Base-by-base conservation (phyloP, 2,113 vertebrate species). In the Rallus limicola region DNA sequence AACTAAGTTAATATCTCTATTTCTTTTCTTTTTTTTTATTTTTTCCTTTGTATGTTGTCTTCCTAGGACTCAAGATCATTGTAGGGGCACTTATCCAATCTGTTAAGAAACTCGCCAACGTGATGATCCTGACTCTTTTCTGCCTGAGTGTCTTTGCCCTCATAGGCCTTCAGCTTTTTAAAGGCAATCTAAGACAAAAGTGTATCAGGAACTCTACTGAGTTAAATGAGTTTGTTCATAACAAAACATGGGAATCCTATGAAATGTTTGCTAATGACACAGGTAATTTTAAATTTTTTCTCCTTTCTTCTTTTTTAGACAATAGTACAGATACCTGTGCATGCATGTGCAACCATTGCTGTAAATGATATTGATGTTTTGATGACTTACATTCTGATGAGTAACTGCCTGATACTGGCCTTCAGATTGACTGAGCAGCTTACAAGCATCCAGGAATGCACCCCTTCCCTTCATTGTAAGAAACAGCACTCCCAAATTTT, bases 161-260 rank as follows among this genome's bases (percentile, higher is more conserved):
- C 80, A 98, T 99, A 83, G 99, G 99, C 64, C 98, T 99, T 72
- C 99, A 99, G 97, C 99, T 99, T 91, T 99, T 99, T 97, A 99
- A 99, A 98, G 99, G 99, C 17, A 99, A 99, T 94, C 97, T 99
- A 83, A 98, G 98, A 60, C 98, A 99, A 88, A 99, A 99, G 50
- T 99, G 99, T 18, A 87, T 99, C 48, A 98, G 93, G 93, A 98
- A 98, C 88, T 93, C 96, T 6, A 97, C 91, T 2, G 96, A 94
- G 40, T 92, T 95, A 42, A 55, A 93, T 13, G 5, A 95, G 90
- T 63, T 58, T 97, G 96, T 50, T 93, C 95, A 59, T 28, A 50
- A 97, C 56, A 67, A 92, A 97, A 98, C 97, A 48, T 98, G 98
- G 98, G 42, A 95, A 19, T 98, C 97, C 25, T 75, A 98, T 23